phyloP scores from a whole-genome alignment of 2,797 vertebrate species.

The Mycteria americana region DNA sequence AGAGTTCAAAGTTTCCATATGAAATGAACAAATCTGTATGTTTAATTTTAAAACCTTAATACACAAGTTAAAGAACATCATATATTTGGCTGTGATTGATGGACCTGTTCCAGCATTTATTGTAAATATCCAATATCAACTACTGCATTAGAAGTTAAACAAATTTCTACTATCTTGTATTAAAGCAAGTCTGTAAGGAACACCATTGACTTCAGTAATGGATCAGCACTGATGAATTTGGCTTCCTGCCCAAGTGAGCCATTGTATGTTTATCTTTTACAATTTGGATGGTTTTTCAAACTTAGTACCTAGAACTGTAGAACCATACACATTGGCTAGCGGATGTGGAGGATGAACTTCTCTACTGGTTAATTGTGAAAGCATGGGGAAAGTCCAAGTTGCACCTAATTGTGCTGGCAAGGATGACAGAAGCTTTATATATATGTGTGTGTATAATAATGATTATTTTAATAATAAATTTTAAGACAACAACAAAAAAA shows the following conservation, averaged over 20 bases:
- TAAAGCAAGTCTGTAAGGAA: neutral
- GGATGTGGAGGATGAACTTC: neutral
- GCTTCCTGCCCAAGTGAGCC: neutral
- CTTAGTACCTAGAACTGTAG: neutral
- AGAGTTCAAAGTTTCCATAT: neutral
- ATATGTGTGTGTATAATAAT: neutral
- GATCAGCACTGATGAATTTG: neutral
- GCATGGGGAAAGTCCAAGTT: neutral
- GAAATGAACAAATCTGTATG: neutral
- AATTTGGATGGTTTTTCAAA: neutral
- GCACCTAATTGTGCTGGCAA: neutral
- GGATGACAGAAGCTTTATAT: neutral
- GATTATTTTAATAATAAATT: neutral
- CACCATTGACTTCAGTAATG: neutral
- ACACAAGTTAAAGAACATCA: neutral
- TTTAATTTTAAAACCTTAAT: neutral
- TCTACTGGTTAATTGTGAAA: neutral
- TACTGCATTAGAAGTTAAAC: neutral
- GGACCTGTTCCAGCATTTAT: neutral
- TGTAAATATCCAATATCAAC: neutral
- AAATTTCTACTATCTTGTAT: neutral
- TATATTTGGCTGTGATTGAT: neutral
- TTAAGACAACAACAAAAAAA: neutral
- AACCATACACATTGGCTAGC: rapidly evolving
- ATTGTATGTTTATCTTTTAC: neutral